Evolutionary conservation across 2,888 invertebrate species (phyloP), one percentile per base, ranked within the genome.

Genomic region (Liodrosophila aerea): DNA sequence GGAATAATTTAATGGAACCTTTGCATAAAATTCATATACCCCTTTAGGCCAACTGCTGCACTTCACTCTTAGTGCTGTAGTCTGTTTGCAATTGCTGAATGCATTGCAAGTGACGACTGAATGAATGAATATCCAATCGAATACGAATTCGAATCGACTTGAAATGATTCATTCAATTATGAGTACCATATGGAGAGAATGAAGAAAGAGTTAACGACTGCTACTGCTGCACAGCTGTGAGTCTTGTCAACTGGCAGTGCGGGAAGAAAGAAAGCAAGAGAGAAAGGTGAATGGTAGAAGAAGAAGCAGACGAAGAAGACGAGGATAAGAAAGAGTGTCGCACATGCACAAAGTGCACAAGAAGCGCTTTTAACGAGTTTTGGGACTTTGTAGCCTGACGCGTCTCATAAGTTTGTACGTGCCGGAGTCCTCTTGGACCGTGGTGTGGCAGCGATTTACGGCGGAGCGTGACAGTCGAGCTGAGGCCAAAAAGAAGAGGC

Each of bases 311-410:
- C 22, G 2, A 5, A 11, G 52, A 36, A 16, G 7, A 29, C 5
- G 36, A 9, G 46, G 8, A 5, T 4, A 27, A n/a, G 29, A 1
- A 39, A 13, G 4, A 8, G 9, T 2, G 11, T 9, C 9, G n/a
- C 8, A 15, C 34, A 27, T 46, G 40, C 44, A 39, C 31, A 62
- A 39, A 43, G 59, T 56, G 61, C 72, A 76, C 49, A 64, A 64
- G 61, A 65, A 72, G 41, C 58, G 57, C 53, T 72, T 76, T 80
- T 83, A 83, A 83, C 80, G 76, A 77, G 77, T 76, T 77, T 76
- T 80, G 84, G 77, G 77, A 76, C 53, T 61, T 46, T 49, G 61
- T 22, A 30, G 59, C 43, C 46, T 9, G 63, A n/a, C 43, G 47
- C 50, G 51, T 53, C 50, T 54, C 65, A 57, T 73, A 73, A 52